These are phyloP conservation scores for Platalea minor DNA, from an alignment of 2,797 vertebrate genomes.

Conservation along the genomic window DNA sequence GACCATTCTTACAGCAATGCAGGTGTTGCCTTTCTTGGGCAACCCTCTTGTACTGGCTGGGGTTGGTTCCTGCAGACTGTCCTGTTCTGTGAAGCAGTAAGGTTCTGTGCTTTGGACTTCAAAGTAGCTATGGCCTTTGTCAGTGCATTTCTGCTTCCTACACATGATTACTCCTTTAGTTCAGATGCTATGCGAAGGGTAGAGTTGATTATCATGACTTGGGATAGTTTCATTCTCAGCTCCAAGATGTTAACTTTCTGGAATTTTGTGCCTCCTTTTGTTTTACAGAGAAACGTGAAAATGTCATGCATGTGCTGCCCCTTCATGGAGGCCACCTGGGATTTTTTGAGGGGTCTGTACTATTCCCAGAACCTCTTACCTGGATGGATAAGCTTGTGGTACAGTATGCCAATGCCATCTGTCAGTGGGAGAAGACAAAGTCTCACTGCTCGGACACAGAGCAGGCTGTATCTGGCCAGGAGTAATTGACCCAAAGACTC, in stretches of 20 bases:
- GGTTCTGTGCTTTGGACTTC: background rate
- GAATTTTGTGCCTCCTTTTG: background rate
- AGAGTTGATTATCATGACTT: background rate
- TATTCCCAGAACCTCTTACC: constrained; percentile 92
- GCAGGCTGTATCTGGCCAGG: constrained; percentile 75
- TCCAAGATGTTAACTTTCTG: background rate
- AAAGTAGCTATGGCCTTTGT: background rate
- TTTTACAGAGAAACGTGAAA: constrained; percentile 87
- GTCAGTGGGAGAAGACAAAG: constrained; percentile 94
- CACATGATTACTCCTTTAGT: background rate
- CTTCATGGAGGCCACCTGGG: constrained; percentile 95
- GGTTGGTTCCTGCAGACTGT: background rate
- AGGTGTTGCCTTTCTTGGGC: background rate
- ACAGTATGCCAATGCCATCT: constrained; percentile 88
- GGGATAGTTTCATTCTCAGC: background rate
- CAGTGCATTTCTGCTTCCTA: background rate
- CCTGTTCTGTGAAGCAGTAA: background rate
- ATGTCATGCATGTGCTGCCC: constrained; percentile 90
- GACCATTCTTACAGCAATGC: background rate
- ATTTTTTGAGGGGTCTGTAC: constrained; percentile 93
- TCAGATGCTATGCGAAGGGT: background rate
- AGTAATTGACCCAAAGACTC: constrained; percentile 70
- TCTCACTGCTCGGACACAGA: constrained; percentile 82
- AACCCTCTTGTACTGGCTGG: background rate
- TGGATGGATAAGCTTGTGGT: constrained; percentile 99